Percentiles rank a stretch among this genome's conserved stretches.
Evolutionary conservation across 2,888 invertebrate genomes (phyloP).

Genomic region (Eupithecia inturbata): DNA sequence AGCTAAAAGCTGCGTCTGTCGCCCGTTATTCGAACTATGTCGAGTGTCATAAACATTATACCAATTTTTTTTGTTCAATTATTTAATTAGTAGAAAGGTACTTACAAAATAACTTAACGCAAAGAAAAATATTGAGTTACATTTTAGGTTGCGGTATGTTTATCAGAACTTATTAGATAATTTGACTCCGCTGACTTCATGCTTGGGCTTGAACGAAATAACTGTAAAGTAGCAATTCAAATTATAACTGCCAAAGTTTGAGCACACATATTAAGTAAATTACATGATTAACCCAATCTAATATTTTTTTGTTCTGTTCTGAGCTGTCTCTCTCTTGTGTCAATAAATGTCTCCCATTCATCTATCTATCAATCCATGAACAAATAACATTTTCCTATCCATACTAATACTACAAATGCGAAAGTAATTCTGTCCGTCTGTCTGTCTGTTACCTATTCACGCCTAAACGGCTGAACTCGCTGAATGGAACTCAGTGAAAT

Average conservation of each 20-base stretch:
- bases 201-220: background rate
- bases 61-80: too few species aligned
- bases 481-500: background rate
- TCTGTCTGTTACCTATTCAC: background rate
- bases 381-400: background rate
- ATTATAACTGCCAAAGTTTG: slow-evolving; percentile 10
- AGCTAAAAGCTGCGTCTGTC: too few species aligned
- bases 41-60: too few species aligned
- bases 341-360: too few species aligned
- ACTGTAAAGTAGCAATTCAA: background rate
- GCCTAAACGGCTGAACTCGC: background rate
- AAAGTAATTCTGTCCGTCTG: background rate
- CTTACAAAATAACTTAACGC: background rate
- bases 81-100: too few species aligned
- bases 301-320: too few species aligned
- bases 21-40: too few species aligned
- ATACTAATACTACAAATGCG: background rate
- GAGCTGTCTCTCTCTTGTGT: too few species aligned
- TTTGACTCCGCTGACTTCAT: background rate
- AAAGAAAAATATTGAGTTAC: background rate
- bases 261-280: background rate
- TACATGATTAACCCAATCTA: slow-evolving; percentile 3
- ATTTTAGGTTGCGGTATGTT: background rate
- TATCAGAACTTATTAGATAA: background rate
- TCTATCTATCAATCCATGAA: too few species aligned